Percentiles rank a stretch among this genome's conserved stretches.
Conservation (phyloP, 2,888 invertebrate species). For the Himalopsyche japonica region DNA sequence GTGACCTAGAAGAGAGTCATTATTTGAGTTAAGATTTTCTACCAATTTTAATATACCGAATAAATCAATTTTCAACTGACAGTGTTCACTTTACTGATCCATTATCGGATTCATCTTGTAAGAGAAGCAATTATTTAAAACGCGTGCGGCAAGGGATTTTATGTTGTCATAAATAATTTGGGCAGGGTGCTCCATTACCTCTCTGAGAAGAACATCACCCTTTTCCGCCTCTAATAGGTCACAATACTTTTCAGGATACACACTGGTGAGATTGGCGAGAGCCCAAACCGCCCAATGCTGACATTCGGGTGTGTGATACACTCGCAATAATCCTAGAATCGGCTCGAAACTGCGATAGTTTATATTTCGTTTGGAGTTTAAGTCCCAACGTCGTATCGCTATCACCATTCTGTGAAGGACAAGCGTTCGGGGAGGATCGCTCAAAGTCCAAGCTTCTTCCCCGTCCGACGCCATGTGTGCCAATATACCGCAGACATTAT, state of each 20-base stretch:
- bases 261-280: constrained; percentile 90
- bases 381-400: constrained; percentile 88
- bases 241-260: constrained; percentile 93
- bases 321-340: constrained; percentile 80
- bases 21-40: background rate
- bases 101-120: background rate
- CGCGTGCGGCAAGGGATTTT: constrained; percentile 69
- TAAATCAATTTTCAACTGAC: background rate
- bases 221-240: constrained; percentile 83
- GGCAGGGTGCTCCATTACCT: constrained; percentile 64
- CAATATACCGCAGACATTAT: constrained; percentile 94
- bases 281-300: constrained; percentile 99
- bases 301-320: constrained; percentile 86
- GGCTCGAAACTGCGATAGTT: constrained; percentile 97
- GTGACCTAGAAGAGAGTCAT: background rate
- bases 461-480: constrained; percentile 96
- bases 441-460: constrained; percentile 77
- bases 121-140: constrained; percentile 66
- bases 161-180: constrained; percentile 70
- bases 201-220: constrained; percentile 74
- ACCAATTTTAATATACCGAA: background rate
- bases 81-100: background rate
- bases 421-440: constrained; percentile 68
- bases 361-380: constrained; percentile 86
- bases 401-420: constrained; percentile 76